Evolutionary conservation across 2,797 vertebrate species (phyloP), one percentile per base, ranked within the genome.

Genomic region (Vespertilio murinus): DNA sequence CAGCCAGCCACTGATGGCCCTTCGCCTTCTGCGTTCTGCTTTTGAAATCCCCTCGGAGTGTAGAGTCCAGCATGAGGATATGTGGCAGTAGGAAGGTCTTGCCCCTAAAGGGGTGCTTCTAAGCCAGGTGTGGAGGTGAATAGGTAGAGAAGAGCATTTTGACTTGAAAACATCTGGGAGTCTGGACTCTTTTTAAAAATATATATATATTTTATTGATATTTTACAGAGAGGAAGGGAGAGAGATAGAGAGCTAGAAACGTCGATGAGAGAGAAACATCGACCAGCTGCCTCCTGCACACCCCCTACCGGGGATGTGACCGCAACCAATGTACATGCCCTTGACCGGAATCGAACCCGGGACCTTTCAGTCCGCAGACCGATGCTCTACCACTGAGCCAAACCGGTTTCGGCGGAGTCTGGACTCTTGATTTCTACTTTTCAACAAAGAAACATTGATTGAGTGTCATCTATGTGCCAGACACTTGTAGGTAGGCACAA

Each of bases 71-170:
- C 33, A 90, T 75, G 33, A 70, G 71, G 59, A 22, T 78, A 49
- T 77, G 78, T 82, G 71, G 81, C 33, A 91, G 77, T 33, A 90
- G 90, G 95, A 90, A 94, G 84, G 84, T 65, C 35, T 75, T 38
- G 42, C 17, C 54, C 42, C 17, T 92, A 71, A 89, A 59, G 54
- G 69, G 30, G 33, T 83, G 65, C 35, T 83, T 95, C 70, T 75
- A 94, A 65, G 52, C 81, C 88, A 77, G 85, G 65, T 92, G 74
- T 93, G 79, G 61, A 83, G 54, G 74, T 80, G 71, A 61, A 88
- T 88, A 59, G 70, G 59, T 86, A 90, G 67, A 90, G 83, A 89
- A 93, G 75, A 95, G 40, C 28, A 42, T 94, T 92, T 90, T 93
- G 69, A 88, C 78, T 80, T 65, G 52, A 74, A 92, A 94, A 92